phyloP scores from a whole-genome alignment of 2,888 invertebrate genomes.

The Ctenicera cuprea region DNA sequence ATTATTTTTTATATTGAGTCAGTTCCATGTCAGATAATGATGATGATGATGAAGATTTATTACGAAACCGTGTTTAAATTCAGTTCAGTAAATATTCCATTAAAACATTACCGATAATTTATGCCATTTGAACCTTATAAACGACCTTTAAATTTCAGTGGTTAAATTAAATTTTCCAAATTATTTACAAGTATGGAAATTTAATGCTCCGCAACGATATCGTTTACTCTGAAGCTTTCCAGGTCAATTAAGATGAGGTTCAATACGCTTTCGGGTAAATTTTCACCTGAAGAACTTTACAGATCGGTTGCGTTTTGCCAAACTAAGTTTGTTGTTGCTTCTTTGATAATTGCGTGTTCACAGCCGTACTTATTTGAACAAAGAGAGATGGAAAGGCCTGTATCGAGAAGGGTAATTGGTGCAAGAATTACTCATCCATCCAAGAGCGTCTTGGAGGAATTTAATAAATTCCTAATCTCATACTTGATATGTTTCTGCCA shows the following conservation, averaged over 20 bases:
- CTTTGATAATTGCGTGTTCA: conserved; percentile 23
- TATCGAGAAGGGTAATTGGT: conserved; percentile 1
- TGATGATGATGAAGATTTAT: too few species aligned
- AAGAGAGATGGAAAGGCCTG: conserved; percentile 2
- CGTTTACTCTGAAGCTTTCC: conserved; percentile 27
- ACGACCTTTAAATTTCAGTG: too few species aligned
- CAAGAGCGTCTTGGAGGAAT: conserved; percentile 32
- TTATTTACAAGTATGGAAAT: conserved; percentile 22
- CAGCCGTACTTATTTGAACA: conserved; percentile 13
- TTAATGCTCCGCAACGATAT: background rate
- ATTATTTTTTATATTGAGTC: too few species aligned
- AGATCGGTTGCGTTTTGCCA: conserved; percentile 12
- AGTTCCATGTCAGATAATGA: too few species aligned
- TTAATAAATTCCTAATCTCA: conserved; percentile 50
- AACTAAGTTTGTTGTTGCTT: conserved; percentile 18
- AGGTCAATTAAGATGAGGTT: conserved; percentile 28
- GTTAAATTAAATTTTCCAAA: conserved; percentile 23
- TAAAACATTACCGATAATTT: too few species aligned
- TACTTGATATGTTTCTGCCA: conserved; percentile 39
- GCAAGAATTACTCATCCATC: conserved; percentile 17
- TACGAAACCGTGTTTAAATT: too few species aligned
- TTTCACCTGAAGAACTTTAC: conserved; percentile 33
- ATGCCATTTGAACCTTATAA: too few species aligned
- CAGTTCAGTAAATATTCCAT: too few species aligned
- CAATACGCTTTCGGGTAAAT: background rate